phyloP scores from a whole-genome alignment of 2,113 vertebrate species.

The Mesocricetus auratus region DNA sequence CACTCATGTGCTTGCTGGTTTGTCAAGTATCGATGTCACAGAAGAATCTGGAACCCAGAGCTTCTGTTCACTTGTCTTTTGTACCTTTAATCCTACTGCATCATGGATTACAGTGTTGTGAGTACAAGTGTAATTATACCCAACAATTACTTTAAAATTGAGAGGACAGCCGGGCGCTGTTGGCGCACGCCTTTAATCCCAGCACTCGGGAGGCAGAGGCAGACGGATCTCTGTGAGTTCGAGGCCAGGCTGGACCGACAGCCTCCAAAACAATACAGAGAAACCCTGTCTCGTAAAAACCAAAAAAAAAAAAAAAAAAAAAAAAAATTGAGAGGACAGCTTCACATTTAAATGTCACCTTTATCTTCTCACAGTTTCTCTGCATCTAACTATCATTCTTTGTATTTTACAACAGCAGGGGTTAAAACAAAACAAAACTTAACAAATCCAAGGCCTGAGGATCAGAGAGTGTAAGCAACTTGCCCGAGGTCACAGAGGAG shows the following conservation, averaged over 20 bases:
- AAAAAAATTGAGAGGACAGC: conserved; percentile 18
- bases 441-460: conserved; percentile 27
- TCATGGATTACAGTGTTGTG: not conserved
- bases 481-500: not conserved
- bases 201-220: no score
- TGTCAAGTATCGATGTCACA: not conserved
- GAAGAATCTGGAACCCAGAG: conserved; percentile 28
- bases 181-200: no score
- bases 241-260: no score
- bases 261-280: no score
- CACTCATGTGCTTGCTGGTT: not conserved
- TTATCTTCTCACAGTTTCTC: conserved; percentile 12
- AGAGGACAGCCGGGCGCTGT: not conserved
- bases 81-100: conserved; percentile 3
- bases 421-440: not conserved
- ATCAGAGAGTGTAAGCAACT: conserved; percentile 49
- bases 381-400: not conserved
- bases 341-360: not conserved
- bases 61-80: not conserved
- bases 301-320: no score
- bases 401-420: conserved; percentile 43
- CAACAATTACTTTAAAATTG: conserved; percentile 16
- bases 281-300: no score
- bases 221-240: no score
- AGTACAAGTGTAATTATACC: conserved; percentile 64